Percentiles rank a stretch among this genome's conserved stretches.
Conservation (phyloP, 2,113 vertebrate genomes). For the Nerophis lumbriciformis region DNA sequence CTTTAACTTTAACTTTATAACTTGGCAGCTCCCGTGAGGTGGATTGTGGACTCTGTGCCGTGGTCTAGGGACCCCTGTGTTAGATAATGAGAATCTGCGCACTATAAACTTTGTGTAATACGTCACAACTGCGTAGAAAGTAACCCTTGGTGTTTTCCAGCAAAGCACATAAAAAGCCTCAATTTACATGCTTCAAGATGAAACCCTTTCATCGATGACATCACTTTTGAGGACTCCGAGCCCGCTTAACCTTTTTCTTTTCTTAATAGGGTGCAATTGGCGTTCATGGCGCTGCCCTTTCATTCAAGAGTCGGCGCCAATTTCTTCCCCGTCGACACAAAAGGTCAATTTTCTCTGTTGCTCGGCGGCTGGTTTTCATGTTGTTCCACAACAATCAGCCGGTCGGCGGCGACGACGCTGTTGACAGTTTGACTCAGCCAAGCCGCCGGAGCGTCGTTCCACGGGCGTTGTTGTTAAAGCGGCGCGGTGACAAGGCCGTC, state of each 20-base stretch:
- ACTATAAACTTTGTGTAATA: background rate
- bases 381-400: slow-evolving; percentile 28
- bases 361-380: slow-evolving; percentile 32
- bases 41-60: too few species aligned
- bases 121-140: background rate
- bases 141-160: background rate
- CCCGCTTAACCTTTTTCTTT: slow-evolving; percentile 43
- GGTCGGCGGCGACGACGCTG: background rate
- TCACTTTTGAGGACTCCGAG: slow-evolving; percentile 44
- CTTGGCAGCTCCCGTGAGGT: too few species aligned
- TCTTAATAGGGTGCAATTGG: slow-evolving; percentile 40
- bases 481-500: too few species aligned
- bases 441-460: background rate
- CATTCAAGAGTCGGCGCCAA: slow-evolving; percentile 45
- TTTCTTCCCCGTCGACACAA: slow-evolving; percentile 43
- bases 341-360: slow-evolving; percentile 51
- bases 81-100: background rate
- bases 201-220: background rate
- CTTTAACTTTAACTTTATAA: too few species aligned
- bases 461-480: background rate
- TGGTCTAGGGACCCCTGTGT: background rate
- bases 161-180: slow-evolving; percentile 1
- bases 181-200: slow-evolving; percentile 2
- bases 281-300: slow-evolving; percentile 54
- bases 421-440: background rate